Conservation (phyloP, 2,113 vertebrate genomes). For the Mus musculus region DNA sequence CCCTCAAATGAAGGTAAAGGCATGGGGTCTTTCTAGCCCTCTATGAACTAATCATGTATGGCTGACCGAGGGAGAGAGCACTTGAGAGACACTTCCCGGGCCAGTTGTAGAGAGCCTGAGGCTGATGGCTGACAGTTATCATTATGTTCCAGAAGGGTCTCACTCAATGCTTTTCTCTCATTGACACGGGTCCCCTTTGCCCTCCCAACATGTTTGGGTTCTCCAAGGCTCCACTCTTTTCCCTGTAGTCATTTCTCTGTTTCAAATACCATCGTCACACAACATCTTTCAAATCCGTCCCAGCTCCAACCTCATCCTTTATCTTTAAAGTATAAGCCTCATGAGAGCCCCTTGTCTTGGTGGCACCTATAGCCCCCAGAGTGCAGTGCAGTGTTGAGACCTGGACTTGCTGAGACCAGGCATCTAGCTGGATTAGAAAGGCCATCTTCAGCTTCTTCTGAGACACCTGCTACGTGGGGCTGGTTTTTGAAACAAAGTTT, state of each 20-base stretch:
- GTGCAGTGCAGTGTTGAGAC: neutral
- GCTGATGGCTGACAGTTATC: neutral
- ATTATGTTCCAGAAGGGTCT: neutral
- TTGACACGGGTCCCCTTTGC: neutral
- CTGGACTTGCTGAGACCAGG: neutral
- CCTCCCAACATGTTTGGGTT: neutral
- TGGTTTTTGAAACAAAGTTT: neutral
- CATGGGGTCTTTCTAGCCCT: neutral
- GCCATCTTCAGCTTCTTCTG: neutral
- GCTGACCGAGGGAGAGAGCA: neutral
- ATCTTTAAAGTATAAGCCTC: slow-evolving; percentile 16
- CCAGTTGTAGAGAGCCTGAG: neutral
- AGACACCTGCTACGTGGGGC: neutral
- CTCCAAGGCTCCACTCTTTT: neutral
- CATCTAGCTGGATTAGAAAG: neutral
- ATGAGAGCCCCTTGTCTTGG: neutral
- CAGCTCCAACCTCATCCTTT: neutral
- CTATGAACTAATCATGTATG: neutral
- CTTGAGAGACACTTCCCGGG: neutral
- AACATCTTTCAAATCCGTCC: neutral
- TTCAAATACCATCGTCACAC: neutral
- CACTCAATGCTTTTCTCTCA: neutral
- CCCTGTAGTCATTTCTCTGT: neutral
- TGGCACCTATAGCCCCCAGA: neutral
- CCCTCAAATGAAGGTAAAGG: neutral